phyloP scores from a whole-genome alignment of 2,797 vertebrate species.

The Cichlasoma orientale region DNA sequence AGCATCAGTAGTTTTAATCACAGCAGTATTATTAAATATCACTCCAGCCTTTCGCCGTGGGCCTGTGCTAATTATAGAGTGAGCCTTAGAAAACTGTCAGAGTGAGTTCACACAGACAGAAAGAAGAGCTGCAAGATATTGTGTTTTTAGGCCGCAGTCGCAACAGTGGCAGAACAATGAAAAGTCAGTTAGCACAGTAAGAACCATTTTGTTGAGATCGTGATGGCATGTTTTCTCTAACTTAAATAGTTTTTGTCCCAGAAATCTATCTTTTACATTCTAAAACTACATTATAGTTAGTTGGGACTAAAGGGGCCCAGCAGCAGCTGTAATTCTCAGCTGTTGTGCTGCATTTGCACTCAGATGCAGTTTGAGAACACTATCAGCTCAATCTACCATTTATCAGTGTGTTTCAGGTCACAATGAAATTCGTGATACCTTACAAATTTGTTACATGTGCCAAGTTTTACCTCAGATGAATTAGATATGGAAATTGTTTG shows the following conservation, averaged over 20 bases:
- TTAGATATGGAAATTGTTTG: background rate
- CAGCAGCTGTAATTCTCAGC: conserved; percentile 10
- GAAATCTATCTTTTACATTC: background rate
- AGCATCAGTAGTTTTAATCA: conserved; percentile 74
- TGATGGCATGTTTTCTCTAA: background rate
- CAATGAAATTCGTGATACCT: background rate
- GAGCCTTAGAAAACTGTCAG: conserved; percentile 61
- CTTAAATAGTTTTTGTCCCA: background rate
- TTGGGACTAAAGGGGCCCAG: conserved; percentile 5
- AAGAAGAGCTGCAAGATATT: conserved; percentile 35
- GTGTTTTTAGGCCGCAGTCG: conserved; percentile 15
- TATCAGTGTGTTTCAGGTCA: background rate
- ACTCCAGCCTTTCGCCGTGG: conserved; percentile 49
- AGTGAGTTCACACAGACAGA: conserved; percentile 45
- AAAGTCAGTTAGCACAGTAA: background rate
- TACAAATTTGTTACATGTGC: no score
- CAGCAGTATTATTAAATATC: conserved; percentile 75
- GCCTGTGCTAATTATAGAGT: conserved; percentile 75
- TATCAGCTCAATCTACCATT: background rate
- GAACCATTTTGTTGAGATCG: background rate
- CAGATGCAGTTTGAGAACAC: background rate
- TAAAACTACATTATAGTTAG: background rate
- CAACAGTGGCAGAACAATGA: background rate
- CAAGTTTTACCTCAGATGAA: no score
- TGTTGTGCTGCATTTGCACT: background rate